Evolutionary conservation across 2,113 vertebrate species (phyloP).

Genomic region (Alexandromys fortis): DNA sequence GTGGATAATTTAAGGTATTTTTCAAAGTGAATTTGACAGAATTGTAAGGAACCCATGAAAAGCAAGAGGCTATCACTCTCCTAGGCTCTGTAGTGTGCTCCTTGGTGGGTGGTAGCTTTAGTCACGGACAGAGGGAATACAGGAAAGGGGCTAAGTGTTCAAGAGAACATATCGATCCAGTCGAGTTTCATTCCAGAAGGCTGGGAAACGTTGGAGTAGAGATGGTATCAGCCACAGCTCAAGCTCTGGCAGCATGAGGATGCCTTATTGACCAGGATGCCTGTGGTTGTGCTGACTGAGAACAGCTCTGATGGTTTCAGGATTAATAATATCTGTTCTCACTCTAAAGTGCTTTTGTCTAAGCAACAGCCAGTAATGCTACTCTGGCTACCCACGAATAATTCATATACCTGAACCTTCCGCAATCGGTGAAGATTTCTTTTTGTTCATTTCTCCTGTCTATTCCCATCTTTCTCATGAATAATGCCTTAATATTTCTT

Average conservation of each 20-base stretch:
- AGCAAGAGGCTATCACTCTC: neutral
- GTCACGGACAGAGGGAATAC: neutral
- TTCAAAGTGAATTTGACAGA: neutral
- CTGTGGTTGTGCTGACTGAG: neutral
- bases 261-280: neutral
- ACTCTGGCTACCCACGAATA: neutral
- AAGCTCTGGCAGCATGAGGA: neutral
- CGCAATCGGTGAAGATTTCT: neutral
- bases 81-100: neutral
- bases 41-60: neutral
- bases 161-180: neutral
- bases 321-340: neutral
- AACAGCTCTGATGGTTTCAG: neutral
- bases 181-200: neutral
- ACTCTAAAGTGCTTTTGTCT: neutral
- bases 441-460: neutral
- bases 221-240: neutral
- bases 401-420: neutral
- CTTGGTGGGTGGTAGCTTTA: neutral
- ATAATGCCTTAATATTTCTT: neutral
- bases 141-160: neutral
- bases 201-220: neutral
- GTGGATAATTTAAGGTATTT: neutral
- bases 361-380: neutral
- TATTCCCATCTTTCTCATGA: neutral